Evolutionary conservation across 2,888 invertebrate species (phyloP), one percentile per base, ranked within the genome.

Genomic region (Ennomos fuscantarius): DNA sequence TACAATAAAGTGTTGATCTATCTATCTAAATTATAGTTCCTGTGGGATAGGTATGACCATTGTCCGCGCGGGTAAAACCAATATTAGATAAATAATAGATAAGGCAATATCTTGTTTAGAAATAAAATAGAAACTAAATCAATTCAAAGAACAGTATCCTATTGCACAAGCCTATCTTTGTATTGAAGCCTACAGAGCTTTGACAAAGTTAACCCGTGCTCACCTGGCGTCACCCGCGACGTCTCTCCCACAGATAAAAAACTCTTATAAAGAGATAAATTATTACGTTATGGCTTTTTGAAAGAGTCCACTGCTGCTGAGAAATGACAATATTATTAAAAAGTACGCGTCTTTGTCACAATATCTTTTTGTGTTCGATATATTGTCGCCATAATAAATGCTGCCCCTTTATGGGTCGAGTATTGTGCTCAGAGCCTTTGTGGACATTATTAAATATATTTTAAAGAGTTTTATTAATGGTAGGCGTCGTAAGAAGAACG

Each of bases 311-410:
- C 84, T 91, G 86, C 90, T 90, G 92, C 86, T 92, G 90, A 92
- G 92, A 92, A 92, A 92, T 92, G 92, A 92, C 91, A 90, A 90
- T 92, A 92, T 92, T 92, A 92, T 92, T 92, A 92, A 92, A 92
- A 92, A 92, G 88, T 90, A 88, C 85, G 84, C 88, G 73, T 90
- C 90, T 89, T 91, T 91, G 91, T 92, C 90, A 91, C 92, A 84
- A 86, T 90, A 92, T 92, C 92, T 92, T 92, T 91, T 92, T 92
- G 92, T 92, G 79, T 92, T 89, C 89, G 77, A 90, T 91, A 91
- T 91, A 92, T 92, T 92, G 92, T 92, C 92, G 81, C 90, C 76
- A 87, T 91, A 91, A 92, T 91, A 92, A 92, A 92, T 92, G 92
- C 89, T 86, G 87, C 84, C 82, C 88, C 88, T 90, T 91, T 89